Conservation (phyloP, 2,113 vertebrate genomes). For the Dendrocopos noguchii region DNA sequence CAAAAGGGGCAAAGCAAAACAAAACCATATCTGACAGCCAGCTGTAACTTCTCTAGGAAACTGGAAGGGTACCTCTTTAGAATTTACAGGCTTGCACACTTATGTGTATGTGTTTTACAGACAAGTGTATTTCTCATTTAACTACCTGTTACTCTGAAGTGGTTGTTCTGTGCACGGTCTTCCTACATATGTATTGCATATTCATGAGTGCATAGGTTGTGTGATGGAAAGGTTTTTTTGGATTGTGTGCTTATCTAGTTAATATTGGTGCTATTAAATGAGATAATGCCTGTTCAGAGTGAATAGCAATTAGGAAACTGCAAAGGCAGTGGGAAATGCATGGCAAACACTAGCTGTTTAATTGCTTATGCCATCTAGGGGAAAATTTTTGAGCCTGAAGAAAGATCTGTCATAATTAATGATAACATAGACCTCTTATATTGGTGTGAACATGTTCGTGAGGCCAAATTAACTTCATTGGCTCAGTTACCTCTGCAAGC, state of each 20-base stretch:
- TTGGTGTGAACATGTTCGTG: fast-evolving
- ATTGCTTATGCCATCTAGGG: background rate
- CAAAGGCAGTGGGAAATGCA: background rate
- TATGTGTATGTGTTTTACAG: background rate
- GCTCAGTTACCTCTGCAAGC: background rate
- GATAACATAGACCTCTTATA: background rate
- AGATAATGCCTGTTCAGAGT: background rate
- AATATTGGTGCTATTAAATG: background rate
- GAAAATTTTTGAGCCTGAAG: background rate
- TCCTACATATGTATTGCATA: background rate
- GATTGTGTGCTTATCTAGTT: background rate
- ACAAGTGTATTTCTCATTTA: background rate
- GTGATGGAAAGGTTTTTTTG: background rate
- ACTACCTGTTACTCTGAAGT: background rate
- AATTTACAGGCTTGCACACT: background rate
- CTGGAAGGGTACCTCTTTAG: background rate
- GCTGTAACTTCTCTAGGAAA: background rate
- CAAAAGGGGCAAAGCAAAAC: background rate
- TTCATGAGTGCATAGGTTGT: background rate
- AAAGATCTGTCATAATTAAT: background rate
- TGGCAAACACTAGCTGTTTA: background rate
- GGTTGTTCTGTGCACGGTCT: background rate
- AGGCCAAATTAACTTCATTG: background rate
- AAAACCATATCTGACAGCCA: background rate
- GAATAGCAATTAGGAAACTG: background rate